Evolutionary conservation across 2,797 vertebrate genomes (phyloP).

Genomic region (Numenius phaeopus): DNA sequence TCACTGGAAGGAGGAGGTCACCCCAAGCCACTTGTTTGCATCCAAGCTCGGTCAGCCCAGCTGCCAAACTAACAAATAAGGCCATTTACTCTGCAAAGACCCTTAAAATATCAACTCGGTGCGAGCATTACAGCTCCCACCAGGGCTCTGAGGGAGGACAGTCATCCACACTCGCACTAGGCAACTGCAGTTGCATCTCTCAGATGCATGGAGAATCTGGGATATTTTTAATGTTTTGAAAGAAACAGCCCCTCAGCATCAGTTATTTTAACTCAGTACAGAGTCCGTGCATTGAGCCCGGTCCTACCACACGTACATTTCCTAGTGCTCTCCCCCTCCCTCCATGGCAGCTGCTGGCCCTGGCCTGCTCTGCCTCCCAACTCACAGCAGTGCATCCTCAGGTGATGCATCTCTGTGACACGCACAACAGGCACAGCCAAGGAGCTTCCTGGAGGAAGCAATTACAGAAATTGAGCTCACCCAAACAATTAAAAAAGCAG

Average conservation of each 20-base stretch:
- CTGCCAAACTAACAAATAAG: neutral
- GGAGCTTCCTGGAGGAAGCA: neutral
- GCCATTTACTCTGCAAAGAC: neutral
- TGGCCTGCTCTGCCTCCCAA: neutral
- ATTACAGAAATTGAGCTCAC: neutral
- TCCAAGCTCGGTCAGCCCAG: neutral
- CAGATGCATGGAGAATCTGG: neutral
- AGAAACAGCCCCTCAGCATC: neutral
- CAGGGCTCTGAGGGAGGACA: constrained; percentile 38
- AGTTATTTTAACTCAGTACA: neutral
- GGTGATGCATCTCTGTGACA: neutral
- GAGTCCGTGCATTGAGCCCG: neutral
- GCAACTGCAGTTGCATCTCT: constrained; percentile 9
- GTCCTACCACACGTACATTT: neutral
- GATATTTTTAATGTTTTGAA: constrained; percentile 50
- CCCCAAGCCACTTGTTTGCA: neutral
- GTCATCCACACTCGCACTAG: constrained; percentile 21
- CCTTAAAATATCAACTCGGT: constrained; percentile 24
- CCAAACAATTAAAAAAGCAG: neutral
- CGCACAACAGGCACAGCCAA: neutral
- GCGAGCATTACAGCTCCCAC: neutral
- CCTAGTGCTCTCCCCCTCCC: neutral
- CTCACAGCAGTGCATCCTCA: neutral
- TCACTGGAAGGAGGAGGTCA: neutral
- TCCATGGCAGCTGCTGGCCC: neutral